Conservation (phyloP, 2,888 invertebrate genomes). For the Stenotaenia linearis region DNA sequence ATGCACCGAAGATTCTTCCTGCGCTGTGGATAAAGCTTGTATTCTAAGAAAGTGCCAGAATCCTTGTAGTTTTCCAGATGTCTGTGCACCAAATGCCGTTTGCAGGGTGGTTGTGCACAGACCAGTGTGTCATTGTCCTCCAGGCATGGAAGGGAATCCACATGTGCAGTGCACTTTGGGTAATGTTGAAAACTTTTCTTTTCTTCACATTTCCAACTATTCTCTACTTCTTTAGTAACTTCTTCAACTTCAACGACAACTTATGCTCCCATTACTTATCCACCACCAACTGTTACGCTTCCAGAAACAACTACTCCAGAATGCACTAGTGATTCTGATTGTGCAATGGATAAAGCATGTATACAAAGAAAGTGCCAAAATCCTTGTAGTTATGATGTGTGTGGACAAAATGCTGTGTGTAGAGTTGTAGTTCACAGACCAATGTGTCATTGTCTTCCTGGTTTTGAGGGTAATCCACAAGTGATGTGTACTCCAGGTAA, state of each 20-base stretch:
- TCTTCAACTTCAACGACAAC: neutral
- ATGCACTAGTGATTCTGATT: conserved; percentile 51
- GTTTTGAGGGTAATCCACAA: conserved; percentile 70
- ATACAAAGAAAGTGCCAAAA: conserved; percentile 59
- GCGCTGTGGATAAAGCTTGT: conserved; percentile 78
- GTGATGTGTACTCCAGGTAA: conserved; percentile 14
- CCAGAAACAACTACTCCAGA: conserved; percentile 29
- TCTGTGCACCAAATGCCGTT: conserved; percentile 74
- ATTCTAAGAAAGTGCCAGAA: conserved; percentile 75
- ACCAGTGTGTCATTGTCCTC: conserved; percentile 72
- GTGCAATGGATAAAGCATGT: conserved; percentile 63
- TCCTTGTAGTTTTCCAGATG: conserved; percentile 63
- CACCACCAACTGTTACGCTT: conserved; percentile 1
- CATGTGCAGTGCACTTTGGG: conserved; percentile 38
- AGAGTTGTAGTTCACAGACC: conserved; percentile 75
- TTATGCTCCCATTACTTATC: neutral
- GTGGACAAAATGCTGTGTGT: conserved; percentile 76
- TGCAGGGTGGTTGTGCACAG: conserved; percentile 80
- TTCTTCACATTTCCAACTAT: neutral
- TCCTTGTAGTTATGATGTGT: conserved; percentile 50
- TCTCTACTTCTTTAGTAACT: conserved; percentile 7
- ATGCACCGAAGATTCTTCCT: conserved; percentile 76
- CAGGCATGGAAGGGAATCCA: conserved; percentile 39
- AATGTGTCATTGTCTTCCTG: conserved; percentile 68
- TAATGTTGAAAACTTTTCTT: neutral